These are phyloP conservation scores for Heliconius ethilla DNA, from an alignment of 2,888 invertebrate genomes.

Conservation along the genomic window DNA sequence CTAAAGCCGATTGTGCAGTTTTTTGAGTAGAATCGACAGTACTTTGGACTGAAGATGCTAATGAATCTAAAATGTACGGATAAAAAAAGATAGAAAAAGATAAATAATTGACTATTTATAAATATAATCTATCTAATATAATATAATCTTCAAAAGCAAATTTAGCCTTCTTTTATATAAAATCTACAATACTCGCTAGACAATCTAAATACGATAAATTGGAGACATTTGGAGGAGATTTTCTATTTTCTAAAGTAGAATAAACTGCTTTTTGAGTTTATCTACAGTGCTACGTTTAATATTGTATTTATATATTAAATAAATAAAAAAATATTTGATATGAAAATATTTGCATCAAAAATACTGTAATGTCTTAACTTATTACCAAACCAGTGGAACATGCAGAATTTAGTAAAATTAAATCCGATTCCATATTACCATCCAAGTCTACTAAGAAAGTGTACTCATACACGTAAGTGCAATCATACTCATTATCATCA, in stretches of 20 bases:
- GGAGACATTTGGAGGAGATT: not conserved
- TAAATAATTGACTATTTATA: not conserved
- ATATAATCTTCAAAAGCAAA: conserved; percentile 46
- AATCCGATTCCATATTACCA: not conserved
- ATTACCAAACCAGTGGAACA: conserved; percentile 16
- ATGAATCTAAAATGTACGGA: conserved; percentile 49
- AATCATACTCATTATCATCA: conserved; percentile 1
- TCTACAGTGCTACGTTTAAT: conserved; percentile 48
- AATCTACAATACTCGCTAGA: conserved; percentile 59
- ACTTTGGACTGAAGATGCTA: conserved; percentile 52
- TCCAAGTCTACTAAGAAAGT: conserved; percentile 19
- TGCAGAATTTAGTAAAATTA: conserved; percentile 26
- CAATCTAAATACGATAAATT: conserved; percentile 56
- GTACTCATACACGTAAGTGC: conserved; percentile 1
- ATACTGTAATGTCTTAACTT: not conserved
- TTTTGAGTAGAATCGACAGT: conserved; percentile 59
- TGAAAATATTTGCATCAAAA: not conserved
- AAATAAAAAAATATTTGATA: not conserved
- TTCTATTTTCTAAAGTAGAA: conserved; percentile 50
- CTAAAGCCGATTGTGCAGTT: conserved; percentile 57
- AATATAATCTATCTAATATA: not conserved
- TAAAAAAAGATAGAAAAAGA: conserved; percentile 25
- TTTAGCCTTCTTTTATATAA: conserved; percentile 57
- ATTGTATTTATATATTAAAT: conserved; percentile 52
- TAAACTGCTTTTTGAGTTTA: conserved; percentile 56